These are phyloP conservation scores for Merops nubicus DNA, from an alignment of 2,113 vertebrate genomes.

Conservation along the genomic window DNA sequence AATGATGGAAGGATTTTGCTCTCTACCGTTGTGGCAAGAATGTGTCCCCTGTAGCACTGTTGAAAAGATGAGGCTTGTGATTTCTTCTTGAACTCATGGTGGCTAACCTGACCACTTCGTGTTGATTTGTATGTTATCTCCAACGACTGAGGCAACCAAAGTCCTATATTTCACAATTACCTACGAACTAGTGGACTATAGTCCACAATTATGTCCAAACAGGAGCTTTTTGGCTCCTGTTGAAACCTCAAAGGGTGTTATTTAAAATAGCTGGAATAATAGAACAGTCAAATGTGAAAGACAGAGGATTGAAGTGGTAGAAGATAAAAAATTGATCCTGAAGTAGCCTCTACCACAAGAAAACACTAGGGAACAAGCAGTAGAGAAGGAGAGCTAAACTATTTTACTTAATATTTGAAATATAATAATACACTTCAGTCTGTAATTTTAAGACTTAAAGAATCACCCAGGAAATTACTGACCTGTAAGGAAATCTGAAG, in stretches of 20 bases:
- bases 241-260: background rate
- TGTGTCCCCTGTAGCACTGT: background rate
- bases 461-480: background rate
- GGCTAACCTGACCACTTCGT: background rate
- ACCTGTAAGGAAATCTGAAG: background rate
- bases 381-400: background rate
- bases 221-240: background rate
- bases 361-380: background rate
- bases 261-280: background rate
- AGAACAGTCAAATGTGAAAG: background rate
- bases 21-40: background rate
- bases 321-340: background rate
- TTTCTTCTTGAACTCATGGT: background rate
- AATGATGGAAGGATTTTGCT: background rate
- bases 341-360: background rate
- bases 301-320: background rate
- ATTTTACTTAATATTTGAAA: background rate
- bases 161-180: background rate
- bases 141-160: background rate
- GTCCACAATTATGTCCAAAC: background rate
- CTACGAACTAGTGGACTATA: background rate
- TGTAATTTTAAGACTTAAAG: background rate
- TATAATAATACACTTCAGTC: background rate
- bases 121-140: background rate
- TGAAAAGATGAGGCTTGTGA: background rate